phyloP scores from a whole-genome alignment of 2,113 vertebrate species.

The Anguilla rostrata region DNA sequence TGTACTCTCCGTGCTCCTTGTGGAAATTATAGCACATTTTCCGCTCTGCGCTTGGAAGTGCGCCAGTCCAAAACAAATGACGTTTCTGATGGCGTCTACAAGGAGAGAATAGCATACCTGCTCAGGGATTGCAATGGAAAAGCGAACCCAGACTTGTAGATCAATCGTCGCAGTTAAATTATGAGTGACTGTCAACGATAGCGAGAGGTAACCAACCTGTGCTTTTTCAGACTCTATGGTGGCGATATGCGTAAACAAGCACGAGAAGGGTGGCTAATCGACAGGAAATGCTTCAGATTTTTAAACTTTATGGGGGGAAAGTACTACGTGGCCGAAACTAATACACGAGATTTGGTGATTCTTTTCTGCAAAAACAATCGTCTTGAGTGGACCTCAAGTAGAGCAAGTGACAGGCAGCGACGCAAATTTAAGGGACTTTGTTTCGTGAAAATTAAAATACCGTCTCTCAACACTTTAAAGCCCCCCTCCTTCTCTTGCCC shows the following conservation, averaged over 20 bases:
- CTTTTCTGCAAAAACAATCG: not conserved
- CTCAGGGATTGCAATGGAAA: not conserved
- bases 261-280: not conserved
- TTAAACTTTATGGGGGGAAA: not conserved
- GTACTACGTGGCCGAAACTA: not conserved
- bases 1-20: not conserved
- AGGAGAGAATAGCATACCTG: not conserved
- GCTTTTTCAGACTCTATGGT: not conserved
- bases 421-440: not conserved
- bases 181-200: not conserved
- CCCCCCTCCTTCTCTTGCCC: not conserved
- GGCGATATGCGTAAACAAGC: not conserved
- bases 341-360: not conserved
- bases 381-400: not conserved
- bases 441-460: not conserved
- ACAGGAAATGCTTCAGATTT: conserved; percentile 11
- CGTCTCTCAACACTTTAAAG: not conserved
- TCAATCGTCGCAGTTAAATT: not conserved
- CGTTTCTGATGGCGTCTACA: not conserved
- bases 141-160: not conserved
- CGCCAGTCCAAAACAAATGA: not conserved
- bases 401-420: not conserved
- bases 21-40: conserved; percentile 8
- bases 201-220: not conserved
- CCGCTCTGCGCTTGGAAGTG: not conserved